Evolutionary conservation across 2,113 vertebrate genomes (phyloP).

Genomic region (Phainopepla nitens): DNA sequence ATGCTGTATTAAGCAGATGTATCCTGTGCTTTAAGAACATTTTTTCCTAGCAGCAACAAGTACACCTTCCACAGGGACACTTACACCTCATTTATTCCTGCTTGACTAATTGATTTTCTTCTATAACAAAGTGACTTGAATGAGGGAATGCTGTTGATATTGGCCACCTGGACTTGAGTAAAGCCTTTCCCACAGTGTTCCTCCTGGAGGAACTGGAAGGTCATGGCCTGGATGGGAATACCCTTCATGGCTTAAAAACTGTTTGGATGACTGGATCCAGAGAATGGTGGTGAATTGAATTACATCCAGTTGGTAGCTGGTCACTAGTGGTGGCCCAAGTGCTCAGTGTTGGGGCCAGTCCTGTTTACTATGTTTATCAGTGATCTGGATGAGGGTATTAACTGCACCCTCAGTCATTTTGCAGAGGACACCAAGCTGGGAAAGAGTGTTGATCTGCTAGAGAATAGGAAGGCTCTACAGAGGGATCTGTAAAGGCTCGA

Average conservation of each 20-base stretch:
- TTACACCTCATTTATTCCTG: neutral
- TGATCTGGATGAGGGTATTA: neutral
- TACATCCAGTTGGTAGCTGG: neutral
- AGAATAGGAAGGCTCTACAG: neutral
- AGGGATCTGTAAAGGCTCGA: neutral
- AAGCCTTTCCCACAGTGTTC: neutral
- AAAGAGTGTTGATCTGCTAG: neutral
- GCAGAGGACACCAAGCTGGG: neutral
- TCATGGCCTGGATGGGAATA: neutral
- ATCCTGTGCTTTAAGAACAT: neutral
- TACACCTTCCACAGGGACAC: neutral
- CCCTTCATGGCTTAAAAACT: neutral
- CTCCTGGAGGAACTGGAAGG: neutral
- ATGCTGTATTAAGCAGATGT: conserved; percentile 5
- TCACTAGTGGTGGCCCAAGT: neutral
- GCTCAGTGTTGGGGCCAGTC: neutral
- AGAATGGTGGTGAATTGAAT: neutral
- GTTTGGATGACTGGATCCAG: neutral
- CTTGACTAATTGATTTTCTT: neutral
- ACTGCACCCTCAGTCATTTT: neutral
- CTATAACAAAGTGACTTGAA: neutral
- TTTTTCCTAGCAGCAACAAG: neutral
- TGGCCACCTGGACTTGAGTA: neutral
- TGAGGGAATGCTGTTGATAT: neutral
- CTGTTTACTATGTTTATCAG: neutral